Base-by-base conservation (phyloP, 2,797 vertebrate species). In the Etheostoma perlongum region DNA sequence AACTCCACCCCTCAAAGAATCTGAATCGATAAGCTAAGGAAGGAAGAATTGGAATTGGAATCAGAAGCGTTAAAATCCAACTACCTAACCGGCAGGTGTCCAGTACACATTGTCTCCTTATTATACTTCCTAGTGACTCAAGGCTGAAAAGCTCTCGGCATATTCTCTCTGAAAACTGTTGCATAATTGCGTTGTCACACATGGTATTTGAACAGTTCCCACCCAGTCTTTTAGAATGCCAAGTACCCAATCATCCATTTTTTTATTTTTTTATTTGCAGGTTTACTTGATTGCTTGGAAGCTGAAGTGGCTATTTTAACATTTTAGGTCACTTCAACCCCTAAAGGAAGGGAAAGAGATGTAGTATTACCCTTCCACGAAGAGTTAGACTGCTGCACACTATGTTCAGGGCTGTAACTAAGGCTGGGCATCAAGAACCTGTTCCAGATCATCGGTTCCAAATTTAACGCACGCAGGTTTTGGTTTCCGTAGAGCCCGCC, bases 251-350 rank as follows among this genome's bases (percentile, higher is more conserved):
- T 78, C 74, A 19, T 62, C 61, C 53, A 11, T 80, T 78, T 78
- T 15, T 48, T 68, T 11, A 3, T 36, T 36, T 36, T 36, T 40
- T 11, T 40, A 40, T 11, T 47, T 53, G 78, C 83, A 57, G 49
- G 47, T 70, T 81, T 46, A 72, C 67, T 27, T 70, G 72, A 81
- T 78, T 84, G 81, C 79, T 74, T 16, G 14, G 59, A 79, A 49
- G 60, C 64, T 84, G 48, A 63, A 88, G 84, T 69, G 74, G 66
- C 73, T 78, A 61, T 81, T 82, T 79, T 57, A 75, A 73, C 42
- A 47, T 73, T 47, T 57, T 33, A 51, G 67, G 83, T 84, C 82
- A 77, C 7, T 25, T 33, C 5, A 36, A 13, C 42, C 48, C 62
- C 18, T 8, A 52, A 61, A 63, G 36, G 27, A 68, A 46, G 5